phyloP scores from a whole-genome alignment of 2,888 invertebrate species.

The Archips crataeganus region DNA sequence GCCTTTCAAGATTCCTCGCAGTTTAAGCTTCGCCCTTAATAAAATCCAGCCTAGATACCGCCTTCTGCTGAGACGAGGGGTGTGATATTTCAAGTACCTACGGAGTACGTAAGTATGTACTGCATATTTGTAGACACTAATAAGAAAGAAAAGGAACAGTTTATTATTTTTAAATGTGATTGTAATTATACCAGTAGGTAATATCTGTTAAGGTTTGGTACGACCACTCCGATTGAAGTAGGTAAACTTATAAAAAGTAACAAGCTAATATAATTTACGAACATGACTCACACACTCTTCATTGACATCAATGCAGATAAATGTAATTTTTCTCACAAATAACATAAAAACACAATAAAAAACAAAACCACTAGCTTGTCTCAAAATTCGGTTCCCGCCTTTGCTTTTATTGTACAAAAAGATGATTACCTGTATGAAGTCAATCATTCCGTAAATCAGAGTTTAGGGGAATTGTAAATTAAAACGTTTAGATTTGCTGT shows the following conservation, averaged over 20 bases:
- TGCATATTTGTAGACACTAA: too few species aligned
- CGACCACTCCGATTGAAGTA: too few species aligned
- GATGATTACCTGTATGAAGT: neutral
- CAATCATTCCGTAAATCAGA: constrained; percentile 6
- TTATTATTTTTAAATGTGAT: too few species aligned
- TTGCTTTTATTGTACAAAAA: neutral
- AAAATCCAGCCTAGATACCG: neutral
- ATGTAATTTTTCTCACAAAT: too few species aligned
- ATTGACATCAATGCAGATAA: too few species aligned
- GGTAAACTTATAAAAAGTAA: too few species aligned
- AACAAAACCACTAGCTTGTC: neutral
- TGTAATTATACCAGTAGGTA: too few species aligned
- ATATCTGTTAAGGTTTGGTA: too few species aligned
- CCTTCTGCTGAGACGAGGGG: neutral
- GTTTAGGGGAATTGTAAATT: neutral
- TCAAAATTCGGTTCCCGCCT: neutral
- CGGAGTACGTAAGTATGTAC: neutral
- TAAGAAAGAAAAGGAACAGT: too few species aligned
- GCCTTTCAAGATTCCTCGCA: constrained; percentile 47
- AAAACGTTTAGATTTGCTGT: constrained; percentile 5
- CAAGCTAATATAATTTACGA: too few species aligned
- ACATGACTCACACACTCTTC: too few species aligned
- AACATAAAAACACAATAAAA: neutral
- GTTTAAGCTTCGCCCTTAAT: constrained; percentile 30
- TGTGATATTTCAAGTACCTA: neutral